These are phyloP conservation scores for Lamellibrachia columna DNA, from an alignment of 2,888 invertebrate species.

Conservation along the genomic window DNA sequence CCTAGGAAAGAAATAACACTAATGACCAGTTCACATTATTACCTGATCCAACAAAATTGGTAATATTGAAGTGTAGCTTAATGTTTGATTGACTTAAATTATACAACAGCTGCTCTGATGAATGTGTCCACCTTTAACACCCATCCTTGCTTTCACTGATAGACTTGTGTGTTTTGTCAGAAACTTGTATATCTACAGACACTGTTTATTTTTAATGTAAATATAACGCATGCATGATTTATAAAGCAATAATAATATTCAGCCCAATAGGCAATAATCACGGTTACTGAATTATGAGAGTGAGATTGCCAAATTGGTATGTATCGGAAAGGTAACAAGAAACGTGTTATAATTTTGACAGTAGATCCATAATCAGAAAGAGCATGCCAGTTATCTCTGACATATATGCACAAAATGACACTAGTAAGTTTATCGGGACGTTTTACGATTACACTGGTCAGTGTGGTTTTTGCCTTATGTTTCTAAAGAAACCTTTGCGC, in stretches of 20 bases:
- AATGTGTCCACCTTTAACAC: neutral
- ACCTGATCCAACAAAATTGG: neutral
- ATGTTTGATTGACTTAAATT: neutral
- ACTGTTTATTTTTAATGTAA: neutral
- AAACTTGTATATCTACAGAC: neutral
- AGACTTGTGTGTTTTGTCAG: neutral
- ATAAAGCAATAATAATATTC: neutral
- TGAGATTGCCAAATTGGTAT: too few species aligned
- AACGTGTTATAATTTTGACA: too few species aligned
- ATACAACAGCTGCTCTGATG: neutral
- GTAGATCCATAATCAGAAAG: too few species aligned
- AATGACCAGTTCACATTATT: neutral
- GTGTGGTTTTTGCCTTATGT: too few species aligned
- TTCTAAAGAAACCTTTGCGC: too few species aligned
- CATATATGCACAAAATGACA: too few species aligned
- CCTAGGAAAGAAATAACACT: neutral
- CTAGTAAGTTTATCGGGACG: too few species aligned
- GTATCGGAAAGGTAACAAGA: too few species aligned
- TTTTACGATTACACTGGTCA: too few species aligned
- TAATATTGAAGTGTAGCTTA: neutral
- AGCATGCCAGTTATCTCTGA: too few species aligned
- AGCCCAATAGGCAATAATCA: too few species aligned
- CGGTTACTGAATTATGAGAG: too few species aligned
- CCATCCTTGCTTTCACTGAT: neutral
- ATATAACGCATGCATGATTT: neutral